Base-by-base conservation (phyloP, 2,113 vertebrate genomes). In the Heterotis niloticus region DNA sequence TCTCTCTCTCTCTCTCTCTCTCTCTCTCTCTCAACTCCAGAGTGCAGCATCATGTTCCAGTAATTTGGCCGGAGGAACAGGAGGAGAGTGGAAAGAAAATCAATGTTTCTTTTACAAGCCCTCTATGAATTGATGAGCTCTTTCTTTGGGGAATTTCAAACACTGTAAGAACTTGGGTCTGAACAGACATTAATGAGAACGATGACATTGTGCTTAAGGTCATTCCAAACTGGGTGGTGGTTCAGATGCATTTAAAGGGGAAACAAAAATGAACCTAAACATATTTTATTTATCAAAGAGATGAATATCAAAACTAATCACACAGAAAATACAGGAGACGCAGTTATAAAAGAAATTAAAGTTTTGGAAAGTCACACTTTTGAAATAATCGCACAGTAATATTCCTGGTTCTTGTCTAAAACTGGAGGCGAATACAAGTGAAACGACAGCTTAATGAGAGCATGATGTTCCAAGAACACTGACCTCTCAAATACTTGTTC, bases 11-110 rank as follows among this genome's bases (percentile, higher is more conserved):
- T 82, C 85, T 72, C 80, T 75, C 67, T 52, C 67, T 72, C 68
- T 72, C 79, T 72, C 89, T 88, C 89, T 90, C 89, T 83, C 86
- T 91, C 90, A 89, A 89, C 87, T 91, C 84, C 86, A 90, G 91
- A 90, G 91, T 92, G 92, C 91, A 91, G 91, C 91, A 91, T 92
- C 91, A 91, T 91, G 90, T 91, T 92, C 90, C 91, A 91, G 89
- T 91, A 92, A 92, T 91, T 92, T 91, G 89, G 86, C 90, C 92
- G 90, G 90, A 89, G 83, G 87, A 84, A 57, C 71, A 74, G 54
- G 87, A 91, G 91, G 90, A 91, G 88, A 85, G 83, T 86, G 88
- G 87, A 85, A 86, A 89, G 86, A 88, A 88, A 86, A 85, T 86
- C 88, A 91, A 91, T 87, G 90, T 91, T 91, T 89, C 78, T 90